Base-by-base conservation (phyloP, 1,140 invertebrate genomes). In the Dreissena rostriformis region DNA sequence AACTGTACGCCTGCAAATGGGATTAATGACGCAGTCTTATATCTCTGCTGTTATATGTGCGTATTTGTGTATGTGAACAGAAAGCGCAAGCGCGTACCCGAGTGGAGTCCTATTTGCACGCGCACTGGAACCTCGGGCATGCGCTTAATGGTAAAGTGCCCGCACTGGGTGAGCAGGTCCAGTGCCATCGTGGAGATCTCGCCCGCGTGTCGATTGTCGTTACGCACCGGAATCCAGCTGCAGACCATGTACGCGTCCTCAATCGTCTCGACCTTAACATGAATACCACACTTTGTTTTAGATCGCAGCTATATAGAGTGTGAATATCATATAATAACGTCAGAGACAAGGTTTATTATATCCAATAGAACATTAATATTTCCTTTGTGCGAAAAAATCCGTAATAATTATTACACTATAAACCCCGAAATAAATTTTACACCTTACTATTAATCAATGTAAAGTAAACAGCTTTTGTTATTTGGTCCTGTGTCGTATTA, bases 211-310 rank as follows among this genome's bases (percentile, higher is more conserved):
- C 97, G 96, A 94, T 97, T 96, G 17, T 95, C 95, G 90, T 96
- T 96, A 88, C 96, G 95, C 0, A 96, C 95, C 0, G 97, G 97
- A 74, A 98, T 94, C 0, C 98, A 98, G 67, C 97, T 97, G 15
- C 98, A 97, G 7, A 98, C 97, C 97, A 98, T 98, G 93, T 99
- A 99, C 7, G 97, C 97, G 92, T 98, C 98, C 0, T 97, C 98
- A 86, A 99, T 98, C 0, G 98, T 99, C 94, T 99, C 97, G 79
- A 98, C 97, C 96, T 97, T 86, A 15, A 61, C 53, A 52, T 17
- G 15, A 24, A 24, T 61, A 39, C 8, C 2, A 39, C 39, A 5
- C 4, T 39, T 39, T 39, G 39, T 39, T 2, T 5, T 39, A 39
- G 39, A 39, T 39, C 8, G 39, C 39, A 39, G 8, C 2, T 39